phyloP scores from a whole-genome alignment of 2,888 invertebrate genomes.

The Slavum lentiscoides region DNA sequence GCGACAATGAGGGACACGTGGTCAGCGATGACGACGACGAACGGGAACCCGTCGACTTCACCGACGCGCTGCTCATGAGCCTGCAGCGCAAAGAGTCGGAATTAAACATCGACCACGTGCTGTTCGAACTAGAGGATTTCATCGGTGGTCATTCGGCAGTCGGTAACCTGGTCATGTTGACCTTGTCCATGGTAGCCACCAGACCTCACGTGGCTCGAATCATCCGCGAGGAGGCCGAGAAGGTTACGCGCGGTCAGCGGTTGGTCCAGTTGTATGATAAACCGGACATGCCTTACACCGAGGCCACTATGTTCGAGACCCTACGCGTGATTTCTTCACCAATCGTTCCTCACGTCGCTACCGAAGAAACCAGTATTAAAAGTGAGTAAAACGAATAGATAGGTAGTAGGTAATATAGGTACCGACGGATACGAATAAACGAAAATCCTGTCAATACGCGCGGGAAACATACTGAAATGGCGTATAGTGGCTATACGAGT shows the following conservation, averaged over 20 bases:
- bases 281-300: slow-evolving; percentile 74
- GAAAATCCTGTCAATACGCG: no score
- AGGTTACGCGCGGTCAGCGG: slow-evolving; percentile 63
- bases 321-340: slow-evolving; percentile 81
- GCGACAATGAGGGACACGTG: background rate
- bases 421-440: no score
- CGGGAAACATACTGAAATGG: no score
- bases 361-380: slow-evolving; percentile 72
- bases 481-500: no score
- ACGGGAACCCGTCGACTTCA: slow-evolving; percentile 66
- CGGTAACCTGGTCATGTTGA: slow-evolving; percentile 80
- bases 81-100: slow-evolving; percentile 68
- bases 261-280: slow-evolving; percentile 70
- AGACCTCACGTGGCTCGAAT: slow-evolving; percentile 63
- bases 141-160: slow-evolving; percentile 87
- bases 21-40: slow-evolving; percentile 56
- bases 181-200: slow-evolving; percentile 70
- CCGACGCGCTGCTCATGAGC: slow-evolving; percentile 76
- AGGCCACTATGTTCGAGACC: slow-evolving; percentile 80
- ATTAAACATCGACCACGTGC: slow-evolving; percentile 76
- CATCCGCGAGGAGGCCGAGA: slow-evolving; percentile 73
- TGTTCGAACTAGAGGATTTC: slow-evolving; percentile 84
- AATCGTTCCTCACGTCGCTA: slow-evolving; percentile 87
- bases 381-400: slow-evolving; percentile 58
- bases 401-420: no score